Conservation (phyloP, 2,113 vertebrate genomes). For the Tachuris rubrigastra region DNA sequence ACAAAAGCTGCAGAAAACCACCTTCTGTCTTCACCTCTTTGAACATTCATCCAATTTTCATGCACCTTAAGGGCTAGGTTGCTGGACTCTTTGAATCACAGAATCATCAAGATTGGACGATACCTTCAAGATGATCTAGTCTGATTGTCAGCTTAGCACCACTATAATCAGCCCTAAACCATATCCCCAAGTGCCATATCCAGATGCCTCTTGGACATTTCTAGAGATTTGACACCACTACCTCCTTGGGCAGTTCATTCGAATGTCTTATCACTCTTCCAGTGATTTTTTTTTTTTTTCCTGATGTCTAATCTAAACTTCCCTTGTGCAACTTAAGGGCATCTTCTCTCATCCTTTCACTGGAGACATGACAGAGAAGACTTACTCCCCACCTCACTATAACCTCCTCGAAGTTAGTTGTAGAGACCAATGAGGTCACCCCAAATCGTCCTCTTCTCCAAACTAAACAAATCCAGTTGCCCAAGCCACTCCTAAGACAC, state of each 20-base stretch:
- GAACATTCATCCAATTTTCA: not conserved
- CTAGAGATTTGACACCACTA: rapidly evolving
- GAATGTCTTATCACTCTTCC: no score
- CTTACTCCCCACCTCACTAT: not conserved
- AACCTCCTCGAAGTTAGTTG: not conserved
- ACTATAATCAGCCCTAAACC: not conserved
- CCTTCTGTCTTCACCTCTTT: not conserved
- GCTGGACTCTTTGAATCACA: not conserved
- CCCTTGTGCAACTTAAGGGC: not conserved
- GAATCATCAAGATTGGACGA: not conserved
- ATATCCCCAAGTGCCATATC: not conserved
- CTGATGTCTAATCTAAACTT: not conserved
- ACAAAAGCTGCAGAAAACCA: not conserved
- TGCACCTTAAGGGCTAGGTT: rapidly evolving
- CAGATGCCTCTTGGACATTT: not conserved
- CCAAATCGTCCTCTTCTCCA: not conserved
- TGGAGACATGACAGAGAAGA: not conserved
- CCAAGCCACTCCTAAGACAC: not conserved
- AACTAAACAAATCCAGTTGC: not conserved
- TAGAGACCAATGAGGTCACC: not conserved
- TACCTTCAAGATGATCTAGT: not conserved
- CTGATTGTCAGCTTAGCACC: not conserved
- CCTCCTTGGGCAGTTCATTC: not conserved
- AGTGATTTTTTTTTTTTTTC: not conserved
- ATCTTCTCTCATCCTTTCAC: not conserved